Conservation (phyloP, 2,888 invertebrate species). For the Corythucha ciliata region DNA sequence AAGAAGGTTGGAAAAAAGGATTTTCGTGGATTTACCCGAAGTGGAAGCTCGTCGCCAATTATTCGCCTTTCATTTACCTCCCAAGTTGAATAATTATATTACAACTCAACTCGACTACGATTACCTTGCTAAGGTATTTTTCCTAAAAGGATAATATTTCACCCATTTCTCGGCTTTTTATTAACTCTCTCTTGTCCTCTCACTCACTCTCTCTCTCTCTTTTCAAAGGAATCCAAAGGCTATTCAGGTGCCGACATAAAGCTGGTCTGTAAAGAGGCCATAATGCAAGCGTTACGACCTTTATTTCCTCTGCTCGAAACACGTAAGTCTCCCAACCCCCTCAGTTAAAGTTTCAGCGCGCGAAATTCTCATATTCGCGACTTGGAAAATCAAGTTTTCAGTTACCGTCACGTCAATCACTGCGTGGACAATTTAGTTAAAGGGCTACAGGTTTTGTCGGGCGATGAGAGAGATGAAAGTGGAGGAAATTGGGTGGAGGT, state of each 20-base stretch:
- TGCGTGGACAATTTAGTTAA: no score
- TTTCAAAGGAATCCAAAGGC: constrained; percentile 53
- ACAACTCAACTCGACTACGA: constrained; percentile 44
- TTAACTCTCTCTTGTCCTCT: no score
- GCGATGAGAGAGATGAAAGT: no score
- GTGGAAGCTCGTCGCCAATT: constrained; percentile 55
- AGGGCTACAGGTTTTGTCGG: no score
- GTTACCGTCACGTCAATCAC: no score
- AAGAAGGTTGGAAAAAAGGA: constrained; percentile 76
- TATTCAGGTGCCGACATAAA: constrained; percentile 86
- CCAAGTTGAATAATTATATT: constrained; percentile 43
- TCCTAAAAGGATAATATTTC: neutral
- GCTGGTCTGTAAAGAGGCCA: constrained; percentile 77
- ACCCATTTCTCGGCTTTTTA: neutral
- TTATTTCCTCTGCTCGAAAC: constrained; percentile 47
- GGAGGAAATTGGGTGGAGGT: no score
- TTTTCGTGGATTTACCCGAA: constrained; percentile 70
- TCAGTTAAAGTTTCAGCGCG: no score
- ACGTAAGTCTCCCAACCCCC: neutral
- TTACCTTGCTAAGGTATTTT: constrained; percentile 40
- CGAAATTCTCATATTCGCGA: no score
- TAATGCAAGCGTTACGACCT: constrained; percentile 69
- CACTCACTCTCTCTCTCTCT: neutral
- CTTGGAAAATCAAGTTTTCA: no score
- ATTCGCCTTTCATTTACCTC: constrained; percentile 52